Evolutionary conservation across 2,888 invertebrate genomes (phyloP).

Genomic region (Eupithecia pulchellata): DNA sequence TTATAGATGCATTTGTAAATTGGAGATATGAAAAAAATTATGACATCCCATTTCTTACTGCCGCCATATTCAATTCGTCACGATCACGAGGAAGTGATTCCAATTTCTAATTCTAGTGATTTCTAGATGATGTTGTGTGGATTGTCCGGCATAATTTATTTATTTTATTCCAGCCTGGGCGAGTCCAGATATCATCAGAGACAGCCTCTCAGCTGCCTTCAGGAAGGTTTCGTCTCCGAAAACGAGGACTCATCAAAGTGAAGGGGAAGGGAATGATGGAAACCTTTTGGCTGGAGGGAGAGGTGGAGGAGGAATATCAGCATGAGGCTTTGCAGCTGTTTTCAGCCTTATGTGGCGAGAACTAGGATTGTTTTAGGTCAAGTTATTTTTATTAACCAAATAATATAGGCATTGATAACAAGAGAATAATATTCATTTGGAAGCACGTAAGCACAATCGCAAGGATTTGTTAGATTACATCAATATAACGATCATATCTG

Average conservation of each 20-base stretch:
- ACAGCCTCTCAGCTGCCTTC: constrained; percentile 88
- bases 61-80: neutral
- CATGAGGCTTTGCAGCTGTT: constrained; percentile 75
- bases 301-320: constrained; percentile 79
- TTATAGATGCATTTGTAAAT: neutral
- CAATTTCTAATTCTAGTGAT: no score
- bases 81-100: no score
- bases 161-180: constrained; percentile 65
- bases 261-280: constrained; percentile 97
- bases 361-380: constrained; percentile 43
- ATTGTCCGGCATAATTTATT: neutral
- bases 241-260: constrained; percentile 90
- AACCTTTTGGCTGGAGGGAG: constrained; percentile 91
- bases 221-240: constrained; percentile 88
- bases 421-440: neutral
- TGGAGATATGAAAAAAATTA: neutral
- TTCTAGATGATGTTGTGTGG: no score
- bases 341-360: constrained; percentile 69
- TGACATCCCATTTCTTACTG: neutral
- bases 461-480: neutral
- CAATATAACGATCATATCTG: constrained; percentile 4
- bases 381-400: neutral
- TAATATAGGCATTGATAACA: neutral
- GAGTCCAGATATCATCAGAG: constrained; percentile 90
- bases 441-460: constrained; percentile 14